phyloP scores from a whole-genome alignment of 1,140 invertebrate species.

The Chelonus insularis region DNA sequence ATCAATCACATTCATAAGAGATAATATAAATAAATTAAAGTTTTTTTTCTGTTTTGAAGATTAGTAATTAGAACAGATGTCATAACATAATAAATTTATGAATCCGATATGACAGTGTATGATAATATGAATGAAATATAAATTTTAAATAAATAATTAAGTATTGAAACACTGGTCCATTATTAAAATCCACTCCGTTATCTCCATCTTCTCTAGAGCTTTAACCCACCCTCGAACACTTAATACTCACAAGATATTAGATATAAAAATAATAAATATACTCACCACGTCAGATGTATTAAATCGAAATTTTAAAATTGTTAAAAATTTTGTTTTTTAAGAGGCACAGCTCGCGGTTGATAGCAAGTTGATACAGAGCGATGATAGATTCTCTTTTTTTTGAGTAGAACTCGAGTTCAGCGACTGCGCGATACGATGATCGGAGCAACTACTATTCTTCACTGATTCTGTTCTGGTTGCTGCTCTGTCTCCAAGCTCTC shows the following conservation, averaged over 20 bases:
- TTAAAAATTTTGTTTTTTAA: neutral
- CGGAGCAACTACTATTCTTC: constrained; percentile 21
- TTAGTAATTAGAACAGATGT: too few relatives aligned
- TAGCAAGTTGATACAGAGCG: constrained; percentile 25
- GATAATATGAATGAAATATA: neutral
- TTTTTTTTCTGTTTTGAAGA: too few relatives aligned
- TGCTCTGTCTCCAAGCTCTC: constrained; percentile 7
- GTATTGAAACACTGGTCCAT: neutral
- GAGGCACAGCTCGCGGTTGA: constrained; percentile 19
- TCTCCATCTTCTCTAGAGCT: too few relatives aligned
- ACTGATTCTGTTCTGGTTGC: constrained; percentile 11
- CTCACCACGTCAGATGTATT: too few relatives aligned
- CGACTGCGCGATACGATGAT: constrained; percentile 22
- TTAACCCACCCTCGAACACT: too few relatives aligned
- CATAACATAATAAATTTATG: too few relatives aligned
- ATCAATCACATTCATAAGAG: too few relatives aligned
- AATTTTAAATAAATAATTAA: neutral
- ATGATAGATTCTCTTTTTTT: constrained; percentile 16
- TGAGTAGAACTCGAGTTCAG: neutral
- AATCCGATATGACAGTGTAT: too few relatives aligned
- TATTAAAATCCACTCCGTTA: too few relatives aligned
- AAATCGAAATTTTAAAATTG: constrained; percentile 3
- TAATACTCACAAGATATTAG: too few relatives aligned
- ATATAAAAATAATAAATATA: too few relatives aligned
- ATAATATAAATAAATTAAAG: too few relatives aligned